Evolutionary conservation across 2,797 vertebrate species (phyloP).

Genomic region (Melanogrammus aeglefinus): DNA sequence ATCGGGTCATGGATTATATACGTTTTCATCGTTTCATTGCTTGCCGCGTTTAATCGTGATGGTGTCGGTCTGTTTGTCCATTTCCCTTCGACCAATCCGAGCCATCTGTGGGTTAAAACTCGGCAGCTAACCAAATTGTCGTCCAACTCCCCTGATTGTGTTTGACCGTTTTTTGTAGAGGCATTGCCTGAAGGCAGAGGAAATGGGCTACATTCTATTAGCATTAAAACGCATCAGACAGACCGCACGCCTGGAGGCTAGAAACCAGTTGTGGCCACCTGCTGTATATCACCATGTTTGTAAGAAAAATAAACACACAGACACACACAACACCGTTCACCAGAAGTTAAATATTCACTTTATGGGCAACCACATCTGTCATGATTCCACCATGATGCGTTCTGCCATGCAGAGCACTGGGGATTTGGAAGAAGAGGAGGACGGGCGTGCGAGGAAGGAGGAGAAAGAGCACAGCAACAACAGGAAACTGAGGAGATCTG

Average conservation of each 20-base stretch:
- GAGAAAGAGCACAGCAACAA: slow-evolving; percentile 2
- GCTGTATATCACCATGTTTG: slow-evolving; percentile 26
- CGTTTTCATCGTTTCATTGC: neutral
- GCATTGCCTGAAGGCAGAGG: neutral
- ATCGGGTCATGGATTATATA: neutral
- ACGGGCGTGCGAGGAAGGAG: slow-evolving; percentile 8
- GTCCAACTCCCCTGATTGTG: too few relatives aligned
- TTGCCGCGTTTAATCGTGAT: neutral
- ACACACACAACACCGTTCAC: slow-evolving; percentile 21
- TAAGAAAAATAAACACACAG: slow-evolving; percentile 12
- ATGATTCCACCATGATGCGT: slow-evolving; percentile 57
- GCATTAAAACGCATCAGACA: slow-evolving; percentile 24
- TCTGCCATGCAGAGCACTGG: slow-evolving; percentile 49
- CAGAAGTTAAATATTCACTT: slow-evolving; percentile 36
- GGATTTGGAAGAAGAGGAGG: slow-evolving; percentile 48
- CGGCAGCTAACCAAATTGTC: too few relatives aligned
- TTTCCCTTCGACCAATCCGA: neutral
- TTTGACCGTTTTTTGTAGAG: too few relatives aligned
- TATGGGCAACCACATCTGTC: slow-evolving; percentile 35
- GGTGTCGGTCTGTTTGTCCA: neutral
- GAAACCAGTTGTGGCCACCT: slow-evolving; percentile 34
- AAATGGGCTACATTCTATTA: neutral
- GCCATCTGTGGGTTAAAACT: neutral
- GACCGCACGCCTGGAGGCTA: slow-evolving; percentile 30
- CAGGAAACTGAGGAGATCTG: slow-evolving; percentile 31